Base-by-base conservation (phyloP, 2,888 invertebrate species). In the Cryptops parisi region DNA sequence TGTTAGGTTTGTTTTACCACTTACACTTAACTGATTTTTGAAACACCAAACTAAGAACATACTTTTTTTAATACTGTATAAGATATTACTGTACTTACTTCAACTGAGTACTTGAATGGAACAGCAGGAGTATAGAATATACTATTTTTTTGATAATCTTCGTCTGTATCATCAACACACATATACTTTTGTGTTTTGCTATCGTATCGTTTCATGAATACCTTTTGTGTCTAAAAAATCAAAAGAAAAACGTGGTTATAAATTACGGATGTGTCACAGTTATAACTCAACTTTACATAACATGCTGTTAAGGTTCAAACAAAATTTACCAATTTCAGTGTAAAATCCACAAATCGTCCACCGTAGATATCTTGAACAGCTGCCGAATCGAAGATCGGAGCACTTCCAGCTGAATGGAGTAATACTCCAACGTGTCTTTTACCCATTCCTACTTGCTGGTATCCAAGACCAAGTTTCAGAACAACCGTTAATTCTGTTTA, bases 51-150 rank as follows among this genome's bases (percentile, higher is more conserved):
- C n/a, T n/a, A n/a, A n/a, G n/a, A n/a, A n/a, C n/a, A n/a, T n/a
- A n/a, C n/a, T n/a, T n/a, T n/a, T n/a, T n/a, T n/a, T n/a, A n/a
- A n/a, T n/a, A n/a, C n/a, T n/a, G n/a, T n/a, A n/a, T n/a, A 33
- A 33, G 33, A 33, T 15, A 33, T 9, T 15, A 6, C 33, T 9
- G 15, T 33, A 33, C 43, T 41, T 48, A 38, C 48, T 38, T 19
- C 48, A 38, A 48, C 38, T 3, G 48, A 48, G 38, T 48, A 48
- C 22, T 6, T n/a, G n/a, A 38, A 48, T 5, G 48, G 48, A 1
- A 38, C 23, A 2, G 3, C 19, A 1, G 24, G 3, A 12, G 17
- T 48, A 22, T 33, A 38, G 22, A 33, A 48, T 2, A 48, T 12
- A 38, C 21, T 48, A 5, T 48, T 48, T 12, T 1, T 21, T 3